These are phyloP conservation scores for Gasteruption jaculator DNA, from an alignment of 2,888 invertebrate genomes.

Conservation along the genomic window DNA sequence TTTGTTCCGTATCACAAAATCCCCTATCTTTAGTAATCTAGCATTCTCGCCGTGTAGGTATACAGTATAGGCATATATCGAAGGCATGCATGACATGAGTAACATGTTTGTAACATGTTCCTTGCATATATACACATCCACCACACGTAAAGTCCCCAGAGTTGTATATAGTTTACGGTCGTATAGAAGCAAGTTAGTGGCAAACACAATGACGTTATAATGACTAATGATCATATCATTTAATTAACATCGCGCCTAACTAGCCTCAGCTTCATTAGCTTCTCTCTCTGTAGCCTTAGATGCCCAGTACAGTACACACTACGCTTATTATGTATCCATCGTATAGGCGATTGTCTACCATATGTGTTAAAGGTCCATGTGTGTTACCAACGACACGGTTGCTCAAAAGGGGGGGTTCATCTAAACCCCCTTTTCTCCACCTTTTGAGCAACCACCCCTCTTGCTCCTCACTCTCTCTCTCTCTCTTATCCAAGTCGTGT, in stretches of 20 bases:
- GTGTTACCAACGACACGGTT: constrained; percentile 34
- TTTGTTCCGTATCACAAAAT: too few relatives aligned
- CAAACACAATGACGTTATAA: constrained; percentile 47
- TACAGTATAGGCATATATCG: too few relatives aligned
- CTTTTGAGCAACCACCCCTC: constrained; percentile 1
- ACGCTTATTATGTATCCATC: constrained; percentile 49
- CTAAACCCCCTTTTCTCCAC: constrained; percentile 21
- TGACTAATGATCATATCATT: constrained; percentile 52
- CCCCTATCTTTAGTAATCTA: too few relatives aligned
- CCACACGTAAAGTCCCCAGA: too few relatives aligned
- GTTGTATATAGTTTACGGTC: too few relatives aligned
- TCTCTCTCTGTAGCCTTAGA: constrained; percentile 35
- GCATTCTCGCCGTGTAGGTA: too few relatives aligned
- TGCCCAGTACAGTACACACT: constrained; percentile 23
- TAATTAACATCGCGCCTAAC: constrained; percentile 51
- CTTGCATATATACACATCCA: too few relatives aligned
- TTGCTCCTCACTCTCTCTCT: constrained; percentile 2
- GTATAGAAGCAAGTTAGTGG: constrained; percentile 30
- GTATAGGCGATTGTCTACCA: constrained; percentile 19
- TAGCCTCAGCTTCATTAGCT: constrained; percentile 44
- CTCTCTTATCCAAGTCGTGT: neutral
- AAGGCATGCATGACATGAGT: too few relatives aligned
- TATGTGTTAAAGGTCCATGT: constrained; percentile 20
- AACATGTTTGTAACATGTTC: too few relatives aligned
- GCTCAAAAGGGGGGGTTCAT: too few relatives aligned